These are phyloP conservation scores for Sphaerophoria taeniata DNA, from an alignment of 2,888 invertebrate species.

Conservation along the genomic window DNA sequence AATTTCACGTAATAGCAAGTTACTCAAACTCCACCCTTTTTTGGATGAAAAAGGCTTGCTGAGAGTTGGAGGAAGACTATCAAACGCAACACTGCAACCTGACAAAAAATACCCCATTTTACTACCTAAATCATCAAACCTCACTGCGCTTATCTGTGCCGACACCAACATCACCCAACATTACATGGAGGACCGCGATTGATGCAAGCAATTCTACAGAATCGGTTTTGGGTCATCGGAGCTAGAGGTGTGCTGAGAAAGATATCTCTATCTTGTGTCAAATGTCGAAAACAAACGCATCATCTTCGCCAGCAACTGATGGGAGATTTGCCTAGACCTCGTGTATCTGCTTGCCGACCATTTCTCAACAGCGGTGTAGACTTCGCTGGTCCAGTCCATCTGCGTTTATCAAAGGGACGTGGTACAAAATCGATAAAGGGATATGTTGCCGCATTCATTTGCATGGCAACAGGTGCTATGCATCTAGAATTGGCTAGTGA, in stretches of 20 bases:
- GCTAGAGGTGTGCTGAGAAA: background rate
- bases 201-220: background rate
- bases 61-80: slow-evolving; percentile 30
- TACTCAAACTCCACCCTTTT: slow-evolving; percentile 7
- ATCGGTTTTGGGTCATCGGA: too few relatives aligned
- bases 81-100: background rate
- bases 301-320: background rate
- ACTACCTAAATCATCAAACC: background rate
- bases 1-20: background rate
- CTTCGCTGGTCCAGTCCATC: background rate
- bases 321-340: background rate
- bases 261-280: background rate
- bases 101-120: slow-evolving; percentile 46
- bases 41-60: slow-evolving; percentile 33
- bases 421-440: background rate
- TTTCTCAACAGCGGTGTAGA: background rate
- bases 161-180: slow-evolving; percentile 11
- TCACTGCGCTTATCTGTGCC: background rate
- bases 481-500: slow-evolving; percentile 22
- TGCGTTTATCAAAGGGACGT: too few relatives aligned
- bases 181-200: too few relatives aligned
- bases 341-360: slow-evolving; percentile 1
- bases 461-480: background rate
- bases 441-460: background rate
- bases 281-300: background rate